Base-by-base conservation (phyloP, 2,888 invertebrate genomes). In the Ptychoptera albimana region DNA sequence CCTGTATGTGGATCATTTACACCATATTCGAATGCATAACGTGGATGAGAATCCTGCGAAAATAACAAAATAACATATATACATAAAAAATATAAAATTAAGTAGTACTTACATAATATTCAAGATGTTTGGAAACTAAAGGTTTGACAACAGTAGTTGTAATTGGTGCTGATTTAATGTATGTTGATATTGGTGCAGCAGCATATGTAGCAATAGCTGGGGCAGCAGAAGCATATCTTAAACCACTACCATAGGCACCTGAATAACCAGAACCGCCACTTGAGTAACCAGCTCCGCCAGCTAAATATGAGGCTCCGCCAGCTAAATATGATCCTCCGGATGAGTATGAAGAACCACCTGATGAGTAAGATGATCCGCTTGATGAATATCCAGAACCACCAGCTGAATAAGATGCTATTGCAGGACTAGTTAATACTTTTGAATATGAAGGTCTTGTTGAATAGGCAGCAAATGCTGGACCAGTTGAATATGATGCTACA, bases 1-100 rank as follows among this genome's bases (percentile, higher is more conserved):
- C 81, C 80, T 2, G 81, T 81, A 62, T 79, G 76, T 11, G 77
- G 77, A 61, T 82, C 82, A 56, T 81, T 75, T 9, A 82, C 82
- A 45, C 71, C 71, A 58, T 82, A 82, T 59, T 81, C 79, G 58
- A 75, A 82, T 12, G 79, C 76, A 61, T 82, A 82, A 44, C 75
- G 68, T 9, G 79, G 77, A 62, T 79, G 74, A 45, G 73, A 70
- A 57, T 78, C 73, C 78, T 78, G 61, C 31, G 50, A 50, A 45
- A 46, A 12, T 43, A 32, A 32, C 9, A 32, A 3, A 32, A 32
- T 7, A 32, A 32, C 9, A 2, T n/a, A 7, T 6, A 7, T n/a
- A 34, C 3, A 34, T 7, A 34, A n/a, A 34, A 34, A 34, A 34
- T 7, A 42, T 16, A 15, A 35, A 31, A 51, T 49, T 39, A 43